Conservation (phyloP, 2,113 vertebrate species). For the Acanthisitta chloris region DNA sequence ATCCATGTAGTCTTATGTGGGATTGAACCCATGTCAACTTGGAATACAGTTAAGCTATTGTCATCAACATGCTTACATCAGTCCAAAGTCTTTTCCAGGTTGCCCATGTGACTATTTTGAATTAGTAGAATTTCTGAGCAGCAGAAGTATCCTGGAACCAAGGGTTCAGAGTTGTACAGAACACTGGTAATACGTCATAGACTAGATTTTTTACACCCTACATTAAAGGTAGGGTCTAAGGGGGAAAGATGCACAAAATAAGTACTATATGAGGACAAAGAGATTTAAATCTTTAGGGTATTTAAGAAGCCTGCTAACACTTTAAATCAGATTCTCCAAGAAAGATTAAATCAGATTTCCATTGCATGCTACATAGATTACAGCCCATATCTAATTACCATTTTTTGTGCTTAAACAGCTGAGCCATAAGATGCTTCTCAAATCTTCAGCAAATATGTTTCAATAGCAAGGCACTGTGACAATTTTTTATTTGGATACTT, state of each 20-base stretch:
- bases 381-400: neutral
- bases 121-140: slow-evolving; percentile 7
- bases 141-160: neutral
- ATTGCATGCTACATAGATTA: neutral
- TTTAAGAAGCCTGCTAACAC: neutral
- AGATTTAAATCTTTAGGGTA: neutral
- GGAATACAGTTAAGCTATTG: neutral
- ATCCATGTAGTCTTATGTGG: neutral
- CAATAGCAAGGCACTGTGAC: neutral
- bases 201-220: neutral
- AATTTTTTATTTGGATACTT: neutral
- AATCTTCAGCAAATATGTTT: neutral
- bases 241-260: neutral
- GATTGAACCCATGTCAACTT: neutral
- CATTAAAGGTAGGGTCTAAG: neutral
- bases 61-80: neutral
- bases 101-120: slow-evolving; percentile 2
- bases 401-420: neutral
- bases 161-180: neutral
- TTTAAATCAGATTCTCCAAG: neutral
- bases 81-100: slow-evolving; percentile 4
- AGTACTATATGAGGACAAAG: neutral
- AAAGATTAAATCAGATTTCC: neutral
- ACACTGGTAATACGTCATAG: neutral
- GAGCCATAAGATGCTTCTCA: neutral